Conservation (phyloP, 2,113 vertebrate genomes). For the Prochilodus magdalenae region DNA sequence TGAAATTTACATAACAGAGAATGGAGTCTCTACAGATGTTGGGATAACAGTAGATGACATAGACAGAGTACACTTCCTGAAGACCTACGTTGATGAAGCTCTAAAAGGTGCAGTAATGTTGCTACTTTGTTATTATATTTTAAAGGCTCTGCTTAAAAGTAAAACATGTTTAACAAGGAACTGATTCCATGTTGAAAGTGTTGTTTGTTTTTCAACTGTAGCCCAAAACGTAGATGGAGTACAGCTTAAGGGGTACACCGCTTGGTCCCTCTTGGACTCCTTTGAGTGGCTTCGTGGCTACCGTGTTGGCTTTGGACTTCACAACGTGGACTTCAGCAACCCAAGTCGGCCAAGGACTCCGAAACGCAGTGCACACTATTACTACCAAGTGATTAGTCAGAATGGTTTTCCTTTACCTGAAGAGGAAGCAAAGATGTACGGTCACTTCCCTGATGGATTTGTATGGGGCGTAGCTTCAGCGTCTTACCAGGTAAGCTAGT, state of each 20-base stretch:
- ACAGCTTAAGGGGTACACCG: constrained; percentile 84
- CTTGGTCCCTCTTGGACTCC: constrained; percentile 87
- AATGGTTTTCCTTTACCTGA: constrained; percentile 84
- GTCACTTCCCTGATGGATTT: constrained; percentile 85
- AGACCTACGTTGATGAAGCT: constrained; percentile 92
- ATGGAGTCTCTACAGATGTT: constrained; percentile 78
- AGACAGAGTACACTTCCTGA: constrained; percentile 84
- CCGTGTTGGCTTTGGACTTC: constrained; percentile 84
- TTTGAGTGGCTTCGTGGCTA: constrained; percentile 93
- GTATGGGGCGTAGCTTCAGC: constrained; percentile 90
- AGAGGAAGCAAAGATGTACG: constrained; percentile 83
- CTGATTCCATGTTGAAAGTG: background rate
- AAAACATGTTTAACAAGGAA: background rate
- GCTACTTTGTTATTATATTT: background rate
- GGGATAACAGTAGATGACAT: constrained; percentile 74
- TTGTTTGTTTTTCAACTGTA: too few species aligned
- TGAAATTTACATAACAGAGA: constrained; percentile 89
- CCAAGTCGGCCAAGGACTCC: constrained; percentile 83
- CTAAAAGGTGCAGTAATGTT: constrained; percentile 95
- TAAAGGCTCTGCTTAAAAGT: background rate
- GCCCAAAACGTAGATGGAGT: constrained; percentile 87
- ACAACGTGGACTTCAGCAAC: constrained; percentile 86
- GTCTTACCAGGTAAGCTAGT: constrained; percentile 86
- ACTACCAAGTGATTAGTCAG: constrained; percentile 80
- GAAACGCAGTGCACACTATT: constrained; percentile 86